Conservation (phyloP, 2,113 vertebrate species). For the Dromas ardeola region DNA sequence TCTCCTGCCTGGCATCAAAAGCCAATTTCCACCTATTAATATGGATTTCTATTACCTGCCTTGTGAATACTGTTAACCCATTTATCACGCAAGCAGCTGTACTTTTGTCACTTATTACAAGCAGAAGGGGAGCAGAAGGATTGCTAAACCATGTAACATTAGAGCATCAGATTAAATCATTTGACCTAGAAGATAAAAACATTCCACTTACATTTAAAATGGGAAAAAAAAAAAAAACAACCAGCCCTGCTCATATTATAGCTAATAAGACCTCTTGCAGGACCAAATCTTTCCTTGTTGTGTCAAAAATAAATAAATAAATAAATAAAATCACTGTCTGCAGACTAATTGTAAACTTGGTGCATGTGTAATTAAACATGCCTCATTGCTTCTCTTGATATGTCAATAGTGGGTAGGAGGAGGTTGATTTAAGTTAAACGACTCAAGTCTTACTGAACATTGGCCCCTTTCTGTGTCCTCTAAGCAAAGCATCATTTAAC, state of each 20-base stretch:
- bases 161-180: slow-evolving; percentile 61
- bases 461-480: slow-evolving; percentile 42
- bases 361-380: slow-evolving; percentile 62
- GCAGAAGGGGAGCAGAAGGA: slow-evolving; percentile 56
- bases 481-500: slow-evolving; percentile 24
- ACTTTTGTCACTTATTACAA: slow-evolving; percentile 49
- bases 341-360: slow-evolving; percentile 44
- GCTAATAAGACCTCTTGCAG: slow-evolving; percentile 25
- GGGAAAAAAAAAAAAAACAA: neutral
- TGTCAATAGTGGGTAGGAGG: slow-evolving; percentile 64
- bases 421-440: slow-evolving; percentile 66
- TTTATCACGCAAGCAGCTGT: slow-evolving; percentile 47
- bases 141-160: slow-evolving; percentile 48
- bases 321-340: neutral
- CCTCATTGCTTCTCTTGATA: slow-evolving; percentile 55
- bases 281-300: slow-evolving; percentile 15
- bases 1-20: slow-evolving; percentile 58
- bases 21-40: slow-evolving; percentile 58
- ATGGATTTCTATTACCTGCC: slow-evolving; percentile 61
- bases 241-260: neutral
- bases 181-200: slow-evolving; percentile 68
- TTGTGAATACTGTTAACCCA: slow-evolving; percentile 57
- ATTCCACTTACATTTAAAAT: slow-evolving; percentile 36
- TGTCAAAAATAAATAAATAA: neutral
- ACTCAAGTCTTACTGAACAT: neutral